Evolutionary conservation across 2,113 vertebrate genomes (phyloP).

Genomic region (Salvelinus sp.): DNA sequence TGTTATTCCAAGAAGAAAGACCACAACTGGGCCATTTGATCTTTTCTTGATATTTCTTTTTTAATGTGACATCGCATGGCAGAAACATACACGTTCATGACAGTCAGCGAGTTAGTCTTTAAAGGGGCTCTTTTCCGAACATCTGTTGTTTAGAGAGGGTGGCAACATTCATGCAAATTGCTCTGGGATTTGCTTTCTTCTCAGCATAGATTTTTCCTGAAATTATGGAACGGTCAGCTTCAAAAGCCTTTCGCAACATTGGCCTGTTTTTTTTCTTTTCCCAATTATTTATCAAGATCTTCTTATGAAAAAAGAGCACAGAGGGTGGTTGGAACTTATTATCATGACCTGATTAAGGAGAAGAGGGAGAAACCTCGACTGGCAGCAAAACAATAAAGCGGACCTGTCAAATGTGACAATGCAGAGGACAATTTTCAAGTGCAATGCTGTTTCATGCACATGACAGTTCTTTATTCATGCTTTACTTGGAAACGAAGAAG

Average conservation of each 20-base stretch:
- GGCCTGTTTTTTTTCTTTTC: slow-evolving; percentile 21
- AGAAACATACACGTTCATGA: slow-evolving; percentile 27
- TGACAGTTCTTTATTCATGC: slow-evolving; percentile 1
- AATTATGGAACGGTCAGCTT: slow-evolving; percentile 43
- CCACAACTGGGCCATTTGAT: background rate
- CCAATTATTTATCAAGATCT: slow-evolving; percentile 63
- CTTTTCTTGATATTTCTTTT: background rate
- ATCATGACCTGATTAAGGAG: slow-evolving; percentile 52
- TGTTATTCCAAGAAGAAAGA: background rate
- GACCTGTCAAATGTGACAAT: slow-evolving; percentile 14
- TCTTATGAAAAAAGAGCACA: slow-evolving; percentile 29
- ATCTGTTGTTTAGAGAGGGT: slow-evolving; percentile 23
- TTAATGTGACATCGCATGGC: too few relatives aligned
- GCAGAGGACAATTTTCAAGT: background rate
- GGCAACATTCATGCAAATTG: slow-evolving; percentile 6
- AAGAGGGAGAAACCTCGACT: slow-evolving; percentile 21
- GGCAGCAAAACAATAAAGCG: slow-evolving; percentile 17
- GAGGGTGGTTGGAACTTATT: slow-evolving; percentile 43
- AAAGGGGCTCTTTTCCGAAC: slow-evolving; percentile 13
- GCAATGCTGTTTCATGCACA: background rate
- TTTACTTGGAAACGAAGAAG: background rate
- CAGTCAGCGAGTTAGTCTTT: slow-evolving; percentile 9
- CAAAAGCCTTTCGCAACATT: slow-evolving; percentile 37
- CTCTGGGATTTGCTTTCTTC: slow-evolving; percentile 9
- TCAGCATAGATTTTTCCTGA: slow-evolving; percentile 24